Percentiles rank a stretch among this genome's conserved stretches.
These are phyloP conservation scores for Phymastichus coffea DNA, from an alignment of 1,140 invertebrate species.

Conservation along the genomic window DNA sequence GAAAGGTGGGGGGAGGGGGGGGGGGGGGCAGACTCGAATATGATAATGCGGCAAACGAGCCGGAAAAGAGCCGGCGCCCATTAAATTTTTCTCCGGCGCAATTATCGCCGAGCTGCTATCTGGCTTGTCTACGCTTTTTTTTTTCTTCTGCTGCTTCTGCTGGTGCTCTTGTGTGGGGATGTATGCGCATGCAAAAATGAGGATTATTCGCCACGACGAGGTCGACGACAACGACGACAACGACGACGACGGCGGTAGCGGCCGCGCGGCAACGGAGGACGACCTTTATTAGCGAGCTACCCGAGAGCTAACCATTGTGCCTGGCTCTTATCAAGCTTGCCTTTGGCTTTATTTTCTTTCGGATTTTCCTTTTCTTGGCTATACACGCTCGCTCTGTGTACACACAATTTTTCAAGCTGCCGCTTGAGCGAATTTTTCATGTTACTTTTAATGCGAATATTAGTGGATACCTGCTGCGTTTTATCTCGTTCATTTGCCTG, in stretches of 20 bases:
- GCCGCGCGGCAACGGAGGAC: too few relatives aligned
- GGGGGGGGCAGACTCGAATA: slow-evolving; percentile 19
- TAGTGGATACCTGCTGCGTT: too few relatives aligned
- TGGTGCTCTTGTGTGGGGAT: neutral
- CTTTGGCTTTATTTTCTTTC: neutral
- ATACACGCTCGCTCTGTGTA: neutral
- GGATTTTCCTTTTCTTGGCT: neutral
- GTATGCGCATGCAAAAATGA: neutral
- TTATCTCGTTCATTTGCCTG: too few relatives aligned
- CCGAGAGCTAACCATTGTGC: neutral
- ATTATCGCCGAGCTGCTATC: slow-evolving; percentile 38
- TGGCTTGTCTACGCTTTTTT: too few relatives aligned
- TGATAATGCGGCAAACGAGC: slow-evolving; percentile 39
- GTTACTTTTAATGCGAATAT: too few relatives aligned
- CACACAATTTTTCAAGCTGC: too few relatives aligned
- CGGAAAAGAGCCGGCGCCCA: slow-evolving; percentile 38
- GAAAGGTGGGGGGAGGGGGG: neutral
- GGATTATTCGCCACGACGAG: neutral
- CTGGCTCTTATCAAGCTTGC: neutral
- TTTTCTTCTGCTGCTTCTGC: neutral
- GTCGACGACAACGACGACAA: too few relatives aligned
- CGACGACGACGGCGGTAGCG: too few relatives aligned
- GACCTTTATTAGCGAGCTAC: neutral
- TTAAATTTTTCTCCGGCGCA: slow-evolving; percentile 43
- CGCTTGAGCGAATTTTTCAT: too few relatives aligned